phyloP scores from a whole-genome alignment of 92 coral and sea anemone species.

The Palythoa caribaeorum region DNA sequence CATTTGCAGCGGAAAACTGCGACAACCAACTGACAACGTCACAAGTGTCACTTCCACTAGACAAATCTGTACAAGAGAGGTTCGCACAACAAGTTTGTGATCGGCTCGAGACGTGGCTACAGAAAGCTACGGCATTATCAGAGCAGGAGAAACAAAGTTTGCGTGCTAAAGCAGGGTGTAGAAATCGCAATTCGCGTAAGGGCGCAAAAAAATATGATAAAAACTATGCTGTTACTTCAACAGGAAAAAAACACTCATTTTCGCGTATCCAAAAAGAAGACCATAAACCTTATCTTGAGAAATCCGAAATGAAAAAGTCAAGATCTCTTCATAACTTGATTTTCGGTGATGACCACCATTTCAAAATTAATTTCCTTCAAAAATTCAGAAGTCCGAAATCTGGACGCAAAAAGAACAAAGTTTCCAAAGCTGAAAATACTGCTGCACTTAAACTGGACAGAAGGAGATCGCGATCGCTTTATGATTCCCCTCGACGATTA shows the following conservation, averaged over 20 bases:
- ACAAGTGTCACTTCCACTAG: not conserved
- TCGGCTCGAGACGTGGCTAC: constrained; percentile 67
- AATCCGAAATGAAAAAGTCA: constrained; percentile 44
- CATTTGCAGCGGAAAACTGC: constrained; percentile 32
- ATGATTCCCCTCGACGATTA: constrained; percentile 23
- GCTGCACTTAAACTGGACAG: constrained; percentile 1
- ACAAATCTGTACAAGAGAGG: constrained; percentile 48
- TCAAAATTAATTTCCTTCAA: constrained; percentile 34
- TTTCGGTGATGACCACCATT: constrained; percentile 38
- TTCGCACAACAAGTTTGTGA: constrained; percentile 72
- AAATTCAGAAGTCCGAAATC: constrained; percentile 36
- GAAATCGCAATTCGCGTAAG: constrained; percentile 24
- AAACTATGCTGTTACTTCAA: constrained; percentile 30
- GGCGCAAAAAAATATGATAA: constrained; percentile 24
- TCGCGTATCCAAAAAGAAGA: no score
- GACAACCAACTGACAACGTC: constrained; percentile 30
- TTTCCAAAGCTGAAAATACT: constrained; percentile 13
- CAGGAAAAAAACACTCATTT: constrained; percentile 30
- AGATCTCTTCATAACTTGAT: constrained; percentile 67
- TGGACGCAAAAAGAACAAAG: constrained; percentile 35
- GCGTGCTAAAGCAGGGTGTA: constrained; percentile 15
- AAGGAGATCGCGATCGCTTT: constrained; percentile 36
- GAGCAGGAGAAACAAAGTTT: constrained; percentile 54
- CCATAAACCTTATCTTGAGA: no score
- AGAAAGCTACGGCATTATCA: constrained; percentile 62